A percentile compares a stretch with the other conserved stretches of the same genome.
phyloP scores from a whole-genome alignment of 2,888 invertebrate genomes.

The Diloba caeruleocephala region DNA sequence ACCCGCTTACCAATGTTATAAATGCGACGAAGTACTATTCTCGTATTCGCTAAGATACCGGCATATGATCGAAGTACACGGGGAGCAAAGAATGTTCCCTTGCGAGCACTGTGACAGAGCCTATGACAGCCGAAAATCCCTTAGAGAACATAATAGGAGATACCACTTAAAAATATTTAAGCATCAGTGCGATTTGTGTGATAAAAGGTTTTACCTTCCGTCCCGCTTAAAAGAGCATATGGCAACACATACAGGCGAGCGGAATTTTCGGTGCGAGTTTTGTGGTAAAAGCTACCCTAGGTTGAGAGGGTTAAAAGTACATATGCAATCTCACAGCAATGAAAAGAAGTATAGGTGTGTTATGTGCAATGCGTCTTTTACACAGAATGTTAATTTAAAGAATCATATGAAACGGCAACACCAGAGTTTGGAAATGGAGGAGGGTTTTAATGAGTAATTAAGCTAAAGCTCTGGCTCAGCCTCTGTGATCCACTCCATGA shows the following conservation, averaged over 20 bases:
- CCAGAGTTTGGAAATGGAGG: slow-evolving; percentile 64
- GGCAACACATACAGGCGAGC: slow-evolving; percentile 82
- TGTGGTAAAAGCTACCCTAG: slow-evolving; percentile 82
- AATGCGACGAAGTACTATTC: slow-evolving; percentile 78
- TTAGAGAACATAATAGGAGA: slow-evolving; percentile 77
- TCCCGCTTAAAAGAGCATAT: slow-evolving; percentile 80
- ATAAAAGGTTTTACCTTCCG: slow-evolving; percentile 85
- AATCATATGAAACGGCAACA: slow-evolving; percentile 87
- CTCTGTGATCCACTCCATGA: too few relatives aligned
- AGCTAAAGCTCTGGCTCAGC: too few relatives aligned
- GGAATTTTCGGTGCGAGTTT: slow-evolving; percentile 78
- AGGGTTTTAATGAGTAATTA: slow-evolving; percentile 40
- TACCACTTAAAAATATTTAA: slow-evolving; percentile 78
- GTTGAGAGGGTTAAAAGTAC: slow-evolving; percentile 82
- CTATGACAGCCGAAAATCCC: slow-evolving; percentile 79
- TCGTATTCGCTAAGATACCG: slow-evolving; percentile 76
- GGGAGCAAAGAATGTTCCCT: slow-evolving; percentile 72
- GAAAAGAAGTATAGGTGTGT: slow-evolving; percentile 87
- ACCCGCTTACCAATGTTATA: slow-evolving; percentile 78
- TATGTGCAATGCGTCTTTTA: slow-evolving; percentile 86
- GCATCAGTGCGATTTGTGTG: slow-evolving; percentile 87
- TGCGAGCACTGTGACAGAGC: slow-evolving; percentile 79
- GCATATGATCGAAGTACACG: slow-evolving; percentile 79
- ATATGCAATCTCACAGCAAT: slow-evolving; percentile 86
- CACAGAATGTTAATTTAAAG: slow-evolving; percentile 88